These are phyloP conservation scores for Thomomys bottae DNA, from an alignment of 2,113 vertebrate species.

Conservation along the genomic window DNA sequence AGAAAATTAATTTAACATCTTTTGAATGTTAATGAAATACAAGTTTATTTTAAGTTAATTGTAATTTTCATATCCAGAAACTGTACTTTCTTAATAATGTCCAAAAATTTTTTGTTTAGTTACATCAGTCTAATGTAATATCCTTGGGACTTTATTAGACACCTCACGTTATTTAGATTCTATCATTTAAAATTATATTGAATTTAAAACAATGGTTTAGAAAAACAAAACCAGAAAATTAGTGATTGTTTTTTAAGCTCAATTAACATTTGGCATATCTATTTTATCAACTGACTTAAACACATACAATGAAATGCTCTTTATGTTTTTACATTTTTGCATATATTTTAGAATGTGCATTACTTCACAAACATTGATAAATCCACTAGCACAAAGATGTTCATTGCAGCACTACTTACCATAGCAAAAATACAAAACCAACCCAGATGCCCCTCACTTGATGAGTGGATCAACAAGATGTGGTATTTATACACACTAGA, in stretches of 20 bases:
- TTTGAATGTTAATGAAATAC: background rate
- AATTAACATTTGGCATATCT: background rate
- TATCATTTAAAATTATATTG: conserved; percentile 1
- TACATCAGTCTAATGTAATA: conserved; percentile 27
- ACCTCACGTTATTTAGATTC: conserved; percentile 28
- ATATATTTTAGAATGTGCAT: too few relatives aligned
- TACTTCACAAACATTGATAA: too few relatives aligned
- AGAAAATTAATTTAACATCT: too few relatives aligned
- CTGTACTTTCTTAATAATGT: conserved; percentile 31
- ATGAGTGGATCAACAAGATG: too few relatives aligned
- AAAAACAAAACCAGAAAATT: conserved; percentile 2
- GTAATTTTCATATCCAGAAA: conserved; percentile 42
- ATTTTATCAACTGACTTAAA: conserved; percentile 14
- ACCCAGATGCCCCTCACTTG: too few relatives aligned
- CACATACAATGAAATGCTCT: background rate
- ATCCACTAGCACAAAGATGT: too few relatives aligned
- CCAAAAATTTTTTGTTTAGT: background rate
- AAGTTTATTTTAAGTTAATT: conserved; percentile 28
- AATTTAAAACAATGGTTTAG: conserved; percentile 19
- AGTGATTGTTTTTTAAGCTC: conserved; percentile 14
- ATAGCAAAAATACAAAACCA: too few relatives aligned
- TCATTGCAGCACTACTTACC: too few relatives aligned
- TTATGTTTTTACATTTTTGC: background rate
- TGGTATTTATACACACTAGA: too few relatives aligned
- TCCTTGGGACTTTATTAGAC: background rate